Evolutionary conservation across 2,888 invertebrate species (phyloP), one percentile per base, ranked within the genome.

Genomic region (Pedicia rivosa): DNA sequence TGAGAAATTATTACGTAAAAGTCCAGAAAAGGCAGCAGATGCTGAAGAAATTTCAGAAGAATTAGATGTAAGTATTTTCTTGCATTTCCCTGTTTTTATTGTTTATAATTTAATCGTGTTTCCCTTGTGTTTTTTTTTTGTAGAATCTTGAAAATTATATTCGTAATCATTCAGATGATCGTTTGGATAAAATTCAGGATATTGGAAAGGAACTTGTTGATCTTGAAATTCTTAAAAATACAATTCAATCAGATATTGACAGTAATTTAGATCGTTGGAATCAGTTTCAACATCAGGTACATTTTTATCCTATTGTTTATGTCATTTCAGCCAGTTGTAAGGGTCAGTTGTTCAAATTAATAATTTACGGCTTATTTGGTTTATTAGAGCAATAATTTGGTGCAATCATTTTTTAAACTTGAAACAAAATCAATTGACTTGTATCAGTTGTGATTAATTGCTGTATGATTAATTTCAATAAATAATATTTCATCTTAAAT

Each of bases 21-120:
- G 77, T 28, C 74, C 76, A 3, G 68, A 74, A 49, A 68, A 66
- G 53, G 75, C 76, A 41, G 82, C 78, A 22, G 92, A 92, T 64
- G 87, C 90, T 2, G 91, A 92, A 64, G 90, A 91, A 63, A 78
- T 88, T 45, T 82, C 86, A 24, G 90, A 88, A 55, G 82, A 87
- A 54, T 69, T 91, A 28, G 87, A 87, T 60, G 83, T 83, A 56
- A 67, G 71, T 66, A 30, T 22, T 30, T 13, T 16, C 10, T 31
- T 15, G 7, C n/a, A 27, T 4, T 15, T 16, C 2, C 15, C 14
- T 10, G 6, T 30, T 30, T 4, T 3, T 12, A 27, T 12, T 12
- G 27, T 27, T 6, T 31, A 30, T 30, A 35, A 32, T 42, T 3
- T 24, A 8, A 27, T 9, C 12, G 20, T 16, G 16, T 20, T 20